A percentile compares a stretch with the other conserved stretches of the same genome.
Evolutionary conservation across 2,888 invertebrate species (phyloP).

Genomic region (Lasioglossum figueresi): DNA sequence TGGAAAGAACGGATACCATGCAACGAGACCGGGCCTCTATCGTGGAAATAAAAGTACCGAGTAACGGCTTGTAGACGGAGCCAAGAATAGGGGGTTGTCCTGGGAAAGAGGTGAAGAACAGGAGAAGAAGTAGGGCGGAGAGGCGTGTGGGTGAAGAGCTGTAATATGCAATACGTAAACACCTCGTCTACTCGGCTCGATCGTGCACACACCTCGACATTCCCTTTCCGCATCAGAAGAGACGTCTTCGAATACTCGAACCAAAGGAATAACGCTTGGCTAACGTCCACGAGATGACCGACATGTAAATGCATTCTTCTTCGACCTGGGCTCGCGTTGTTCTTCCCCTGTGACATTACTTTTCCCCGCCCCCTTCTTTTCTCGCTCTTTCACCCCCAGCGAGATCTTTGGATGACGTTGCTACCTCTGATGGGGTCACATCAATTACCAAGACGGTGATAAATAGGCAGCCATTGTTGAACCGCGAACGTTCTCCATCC

Average conservation of each 20-base stretch:
- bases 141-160: not conserved
- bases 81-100: constrained; percentile 27
- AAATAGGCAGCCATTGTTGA: constrained; percentile 61
- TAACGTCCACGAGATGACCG: constrained; percentile 4
- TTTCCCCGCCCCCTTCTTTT: constrained; percentile 12
- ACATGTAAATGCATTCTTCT: constrained; percentile 49
- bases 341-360: constrained; percentile 58
- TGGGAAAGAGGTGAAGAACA: constrained; percentile 1
- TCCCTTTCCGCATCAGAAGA: constrained; percentile 47
- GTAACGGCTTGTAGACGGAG: constrained; percentile 48
- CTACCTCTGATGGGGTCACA: constrained; percentile 49
- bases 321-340: constrained; percentile 31
- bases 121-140: not conserved
- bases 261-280: constrained; percentile 14
- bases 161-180: constrained; percentile 60
- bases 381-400: not conserved
- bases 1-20: constrained; percentile 72
- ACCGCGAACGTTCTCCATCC: constrained; percentile 3
- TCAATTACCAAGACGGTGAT: constrained; percentile 67
- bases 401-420: constrained; percentile 36
- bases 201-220: constrained; percentile 32
- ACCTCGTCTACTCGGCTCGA: constrained; percentile 34
- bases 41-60: constrained; percentile 68
- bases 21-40: constrained; percentile 65
- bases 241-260: constrained; percentile 46